A percentile compares a stretch with the other conserved stretches of the same genome.
Conservation (phyloP, 2,888 invertebrate species). For the Synanthedon vespiformis region DNA sequence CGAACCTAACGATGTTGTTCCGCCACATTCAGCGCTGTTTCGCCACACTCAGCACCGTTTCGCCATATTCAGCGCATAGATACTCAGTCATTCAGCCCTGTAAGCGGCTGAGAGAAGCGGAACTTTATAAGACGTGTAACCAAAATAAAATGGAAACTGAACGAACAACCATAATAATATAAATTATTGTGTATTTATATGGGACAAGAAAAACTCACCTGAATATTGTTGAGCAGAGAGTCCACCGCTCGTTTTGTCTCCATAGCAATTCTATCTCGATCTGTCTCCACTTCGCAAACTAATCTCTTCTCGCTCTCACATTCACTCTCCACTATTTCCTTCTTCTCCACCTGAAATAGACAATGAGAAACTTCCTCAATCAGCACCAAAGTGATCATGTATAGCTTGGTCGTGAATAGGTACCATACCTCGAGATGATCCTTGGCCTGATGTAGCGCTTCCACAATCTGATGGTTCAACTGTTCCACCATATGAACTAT, state of each 20-base stretch:
- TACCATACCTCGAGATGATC: slow-evolving; percentile 26
- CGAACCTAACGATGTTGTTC: no score
- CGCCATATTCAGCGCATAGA: no score
- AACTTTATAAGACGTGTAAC: no score
- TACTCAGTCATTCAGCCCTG: no score
- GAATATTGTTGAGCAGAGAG: slow-evolving; percentile 14
- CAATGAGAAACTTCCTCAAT: slow-evolving; percentile 1
- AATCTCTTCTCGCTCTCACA: slow-evolving; percentile 11
- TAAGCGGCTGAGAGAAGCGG: no score
- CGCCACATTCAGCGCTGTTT: no score
- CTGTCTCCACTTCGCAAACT: slow-evolving; percentile 6
- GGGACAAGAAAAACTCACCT: slow-evolving; percentile 16
- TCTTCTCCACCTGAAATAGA: slow-evolving; percentile 20
- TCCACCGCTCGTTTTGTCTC: slow-evolving; percentile 14
- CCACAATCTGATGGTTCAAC: slow-evolving; percentile 19
- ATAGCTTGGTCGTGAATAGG: no score
- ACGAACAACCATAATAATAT: no score
- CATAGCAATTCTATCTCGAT: slow-evolving; percentile 11
- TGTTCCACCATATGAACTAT: slow-evolving; percentile 31
- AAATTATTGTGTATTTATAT: no score
- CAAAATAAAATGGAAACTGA: no score
- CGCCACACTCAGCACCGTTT: no score
- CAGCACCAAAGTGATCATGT: no score
- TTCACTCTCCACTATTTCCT: slow-evolving; percentile 12
- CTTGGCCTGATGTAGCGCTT: slow-evolving; percentile 15